Evolutionary conservation across 1,140 invertebrate genomes (phyloP), one percentile per base, ranked within the genome.

Genomic region (Helicoverpa armigera): DNA sequence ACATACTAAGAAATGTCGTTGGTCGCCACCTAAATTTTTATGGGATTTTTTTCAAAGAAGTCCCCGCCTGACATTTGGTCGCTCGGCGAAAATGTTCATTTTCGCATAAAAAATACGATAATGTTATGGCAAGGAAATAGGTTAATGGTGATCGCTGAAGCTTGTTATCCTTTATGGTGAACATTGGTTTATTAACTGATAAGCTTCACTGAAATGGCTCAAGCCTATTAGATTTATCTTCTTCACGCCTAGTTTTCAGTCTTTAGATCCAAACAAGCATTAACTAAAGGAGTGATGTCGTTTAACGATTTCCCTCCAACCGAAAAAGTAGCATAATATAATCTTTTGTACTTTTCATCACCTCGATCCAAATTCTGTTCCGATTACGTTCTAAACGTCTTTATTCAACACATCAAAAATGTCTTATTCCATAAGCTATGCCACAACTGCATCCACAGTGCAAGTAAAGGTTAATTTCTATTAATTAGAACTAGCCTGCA

Each of bases 1-100:
- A 63, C 60, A 76, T 65, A 77, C 35, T 67, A 61, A 65, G 29
- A 77, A 77, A 77, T 77, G 75, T 77, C 75, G 60, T 67, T 77
- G 61, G 60, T 77, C 60, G 75, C 48, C 31, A 35, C 60, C 75
- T 23, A 63, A 77, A 29, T 77, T 77, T 77, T 77, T 77, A 77
- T 77, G 61, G 50, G 48, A 35, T 77, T 67, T 65, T 51, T 77
- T 65, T 35, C 56, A 43, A 65, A 67, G 60, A 23, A 18, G 60
- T 50, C 60, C 23, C 23, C 60, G 50, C 50, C 43, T 77, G 75
- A 67, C 75, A 77, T 77, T 77, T 65, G 9, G 18, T 31, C 13
- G 56, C n/a, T 51, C 43, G 48, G 51, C 75, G 50, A 43, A 75
- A 75, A 75, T 65, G 58, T 67, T 67, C 60, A 35, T 43, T 77